A percentile compares a stretch with the other conserved stretches of the same genome.
Conservation (phyloP, 2,113 vertebrate species). For the Rhinoderma darwinii region DNA sequence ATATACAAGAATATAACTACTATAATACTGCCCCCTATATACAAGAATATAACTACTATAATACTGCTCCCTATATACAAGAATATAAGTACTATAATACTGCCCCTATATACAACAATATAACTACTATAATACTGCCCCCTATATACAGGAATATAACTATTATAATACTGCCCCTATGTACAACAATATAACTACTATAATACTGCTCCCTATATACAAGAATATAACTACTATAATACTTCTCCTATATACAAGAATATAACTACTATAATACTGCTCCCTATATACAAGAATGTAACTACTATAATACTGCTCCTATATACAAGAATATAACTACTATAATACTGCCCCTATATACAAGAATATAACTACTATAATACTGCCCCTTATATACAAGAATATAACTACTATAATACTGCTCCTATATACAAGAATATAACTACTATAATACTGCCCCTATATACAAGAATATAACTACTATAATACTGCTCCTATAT, state of each 20-base stretch:
- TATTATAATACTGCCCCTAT: constrained; percentile 13
- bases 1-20: constrained; percentile 1
- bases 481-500: too few relatives aligned
- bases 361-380: too few relatives aligned
- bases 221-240: constrained; percentile 16
- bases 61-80: constrained; percentile 11
- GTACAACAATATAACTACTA: constrained; percentile 24
- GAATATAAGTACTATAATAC: constrained; percentile 12
- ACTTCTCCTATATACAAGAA: background rate
- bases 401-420: too few relatives aligned
- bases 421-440: too few relatives aligned
- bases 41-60: constrained; percentile 10
- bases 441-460: too few relatives aligned
- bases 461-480: background rate
- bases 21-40: background rate
- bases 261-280: constrained; percentile 14
- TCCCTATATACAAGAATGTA: background rate
- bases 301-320: constrained; percentile 10
- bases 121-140: background rate
- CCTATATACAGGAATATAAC: constrained; percentile 13
- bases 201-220: constrained; percentile 16
- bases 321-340: constrained; percentile 5
- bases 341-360: background rate
- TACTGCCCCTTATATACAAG: too few relatives aligned
- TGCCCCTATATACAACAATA: background rate